These are phyloP conservation scores for Sebastes itinus DNA, from an alignment of 2,797 vertebrate genomes.

Conservation along the genomic window DNA sequence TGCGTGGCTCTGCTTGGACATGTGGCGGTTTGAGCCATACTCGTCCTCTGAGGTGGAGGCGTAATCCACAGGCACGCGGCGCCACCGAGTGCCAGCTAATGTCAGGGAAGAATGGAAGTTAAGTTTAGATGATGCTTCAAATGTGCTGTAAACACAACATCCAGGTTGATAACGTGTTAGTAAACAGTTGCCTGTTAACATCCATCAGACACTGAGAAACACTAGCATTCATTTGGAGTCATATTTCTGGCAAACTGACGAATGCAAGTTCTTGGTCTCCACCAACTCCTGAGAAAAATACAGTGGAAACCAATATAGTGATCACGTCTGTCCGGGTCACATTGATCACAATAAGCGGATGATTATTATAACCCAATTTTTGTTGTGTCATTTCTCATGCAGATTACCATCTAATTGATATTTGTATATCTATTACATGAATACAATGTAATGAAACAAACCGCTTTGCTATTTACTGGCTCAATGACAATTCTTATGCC, in stretches of 20 bases:
- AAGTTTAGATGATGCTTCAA: neutral
- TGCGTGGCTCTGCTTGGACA: slow-evolving; percentile 87
- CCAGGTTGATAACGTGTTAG: neutral
- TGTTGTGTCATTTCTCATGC: too few species aligned
- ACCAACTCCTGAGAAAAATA: too few species aligned
- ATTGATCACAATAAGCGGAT: too few species aligned
- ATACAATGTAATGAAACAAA: too few species aligned
- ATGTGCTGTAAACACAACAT: neutral
- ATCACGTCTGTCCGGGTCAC: too few species aligned
- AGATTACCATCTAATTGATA: too few species aligned
- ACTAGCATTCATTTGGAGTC: neutral
- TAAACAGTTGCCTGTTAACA: neutral
- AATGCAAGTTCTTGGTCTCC: neutral
- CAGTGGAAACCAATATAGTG: too few species aligned
- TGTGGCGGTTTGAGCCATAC: slow-evolving; percentile 95
- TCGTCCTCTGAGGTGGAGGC: slow-evolving; percentile 98
- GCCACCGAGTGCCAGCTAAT: slow-evolving; percentile 91
- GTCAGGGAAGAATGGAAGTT: neutral
- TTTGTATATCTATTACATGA: too few species aligned
- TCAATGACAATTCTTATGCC: too few species aligned
- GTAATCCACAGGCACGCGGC: slow-evolving; percentile 94
- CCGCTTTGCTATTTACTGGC: too few species aligned
- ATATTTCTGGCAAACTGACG: neutral
- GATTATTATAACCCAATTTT: too few species aligned
- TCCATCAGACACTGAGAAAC: neutral